Evolutionary conservation across 2,888 invertebrate genomes (phyloP).

Genomic region (Cantharis flavilabris): DNA sequence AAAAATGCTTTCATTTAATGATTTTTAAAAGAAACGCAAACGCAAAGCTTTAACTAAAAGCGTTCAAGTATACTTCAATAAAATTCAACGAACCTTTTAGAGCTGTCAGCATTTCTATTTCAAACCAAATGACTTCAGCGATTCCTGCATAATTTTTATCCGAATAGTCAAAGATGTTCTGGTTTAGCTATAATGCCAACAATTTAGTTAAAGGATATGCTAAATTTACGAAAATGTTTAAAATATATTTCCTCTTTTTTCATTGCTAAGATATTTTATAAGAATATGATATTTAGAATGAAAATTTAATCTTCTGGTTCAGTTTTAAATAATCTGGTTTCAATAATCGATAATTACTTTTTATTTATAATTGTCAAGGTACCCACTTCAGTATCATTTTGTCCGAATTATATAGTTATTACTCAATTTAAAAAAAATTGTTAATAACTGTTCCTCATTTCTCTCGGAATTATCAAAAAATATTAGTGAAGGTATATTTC

Average conservation of each 20-base stretch:
- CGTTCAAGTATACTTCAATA: constrained; percentile 7
- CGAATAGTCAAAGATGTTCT: constrained; percentile 11
- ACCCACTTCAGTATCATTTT: too few species aligned
- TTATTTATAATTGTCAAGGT: not conserved
- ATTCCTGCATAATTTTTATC: constrained; percentile 11
- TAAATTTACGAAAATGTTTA: not conserved
- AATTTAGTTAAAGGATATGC: not conserved
- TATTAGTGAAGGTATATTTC: too few species aligned
- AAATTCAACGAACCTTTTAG: constrained; percentile 10
- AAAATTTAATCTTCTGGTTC: not conserved
- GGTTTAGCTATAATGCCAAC: not conserved
- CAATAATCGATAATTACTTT: not conserved
- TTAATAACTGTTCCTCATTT: too few species aligned
- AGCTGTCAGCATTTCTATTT: constrained; percentile 13
- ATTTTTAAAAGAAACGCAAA: not conserved
- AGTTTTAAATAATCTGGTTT: not conserved
- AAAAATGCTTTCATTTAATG: constrained; percentile 3
- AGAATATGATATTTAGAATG: not conserved
- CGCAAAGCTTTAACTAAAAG: not conserved
- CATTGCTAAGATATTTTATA: not conserved
- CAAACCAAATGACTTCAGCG: constrained; percentile 12
- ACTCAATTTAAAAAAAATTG: too few species aligned
- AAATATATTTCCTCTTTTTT: not conserved
- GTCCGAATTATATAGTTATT: too few species aligned
- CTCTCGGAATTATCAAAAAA: too few species aligned